A percentile compares a stretch with the other conserved stretches of the same genome.
Evolutionary conservation across 2,888 invertebrate genomes (phyloP).

Genomic region (Lycocerus yunnanus): DNA sequence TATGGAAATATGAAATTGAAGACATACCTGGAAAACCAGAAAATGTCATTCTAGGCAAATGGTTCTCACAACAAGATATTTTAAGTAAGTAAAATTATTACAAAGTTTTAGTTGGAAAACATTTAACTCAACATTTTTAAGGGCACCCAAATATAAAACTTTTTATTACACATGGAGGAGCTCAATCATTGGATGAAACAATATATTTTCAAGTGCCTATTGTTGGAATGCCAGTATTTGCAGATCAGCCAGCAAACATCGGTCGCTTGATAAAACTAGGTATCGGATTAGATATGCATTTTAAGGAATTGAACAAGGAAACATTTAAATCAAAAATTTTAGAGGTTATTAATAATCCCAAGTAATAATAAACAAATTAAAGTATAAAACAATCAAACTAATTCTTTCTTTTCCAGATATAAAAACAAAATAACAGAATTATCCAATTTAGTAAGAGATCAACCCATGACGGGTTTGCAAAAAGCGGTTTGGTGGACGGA

Average conservation of each 20-base stretch:
- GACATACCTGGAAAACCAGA: conserved; percentile 42
- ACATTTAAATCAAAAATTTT: conserved; percentile 42
- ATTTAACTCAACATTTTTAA: not conserved
- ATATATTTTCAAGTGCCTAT: conserved; percentile 53
- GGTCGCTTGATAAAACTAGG: conserved; percentile 27
- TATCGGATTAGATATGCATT: conserved; percentile 47
- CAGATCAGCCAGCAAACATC: conserved; percentile 54
- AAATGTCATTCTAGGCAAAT: conserved; percentile 53
- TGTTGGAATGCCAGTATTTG: conserved; percentile 53
- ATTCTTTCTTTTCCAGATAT: conserved; percentile 35
- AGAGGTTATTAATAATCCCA: conserved; percentile 29
- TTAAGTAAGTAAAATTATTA: conserved; percentile 40
- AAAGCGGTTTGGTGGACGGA: conserved; percentile 44
- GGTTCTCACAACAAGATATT: conserved; percentile 54
- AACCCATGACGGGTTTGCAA: conserved; percentile 40
- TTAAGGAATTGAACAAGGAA: conserved; percentile 43
- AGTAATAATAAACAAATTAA: conserved; percentile 8
- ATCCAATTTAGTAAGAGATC: conserved; percentile 34
- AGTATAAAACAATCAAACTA: not conserved
- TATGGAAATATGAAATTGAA: conserved; percentile 56
- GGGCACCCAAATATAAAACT: conserved; percentile 56
- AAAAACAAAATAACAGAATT: conserved; percentile 30
- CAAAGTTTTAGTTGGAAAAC: not conserved
- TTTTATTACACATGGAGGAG: conserved; percentile 57
- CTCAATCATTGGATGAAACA: conserved; percentile 56